These are phyloP conservation scores for Germaria angustata DNA, from an alignment of 2,888 invertebrate species.

Conservation along the genomic window DNA sequence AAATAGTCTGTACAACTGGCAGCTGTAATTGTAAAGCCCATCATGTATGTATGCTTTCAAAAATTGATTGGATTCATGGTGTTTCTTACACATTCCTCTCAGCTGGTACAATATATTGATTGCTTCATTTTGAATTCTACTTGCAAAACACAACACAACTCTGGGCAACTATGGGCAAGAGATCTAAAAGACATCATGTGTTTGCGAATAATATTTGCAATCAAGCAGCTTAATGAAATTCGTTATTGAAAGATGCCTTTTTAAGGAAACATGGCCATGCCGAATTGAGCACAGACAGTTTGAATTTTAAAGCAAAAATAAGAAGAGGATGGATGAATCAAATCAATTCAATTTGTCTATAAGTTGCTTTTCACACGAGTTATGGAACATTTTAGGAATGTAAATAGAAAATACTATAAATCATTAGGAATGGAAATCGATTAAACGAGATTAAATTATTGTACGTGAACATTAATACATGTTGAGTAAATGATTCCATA, in stretches of 20 bases:
- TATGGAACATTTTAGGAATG: background rate
- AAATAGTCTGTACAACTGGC: background rate
- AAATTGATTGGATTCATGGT: background rate
- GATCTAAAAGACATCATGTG: background rate
- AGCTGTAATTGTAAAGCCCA: background rate
- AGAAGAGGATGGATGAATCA: background rate
- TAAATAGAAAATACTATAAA: background rate
- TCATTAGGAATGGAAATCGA: background rate
- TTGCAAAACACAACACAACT: background rate
- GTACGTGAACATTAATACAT: too few relatives aligned
- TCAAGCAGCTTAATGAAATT: background rate
- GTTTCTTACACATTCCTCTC: too few relatives aligned
- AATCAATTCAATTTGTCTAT: background rate
- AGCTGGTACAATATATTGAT: constrained; percentile 23
- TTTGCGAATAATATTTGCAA: background rate
- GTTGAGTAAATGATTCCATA: too few relatives aligned
- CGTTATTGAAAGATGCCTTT: constrained; percentile 7
- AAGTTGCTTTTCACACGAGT: background rate
- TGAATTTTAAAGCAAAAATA: background rate
- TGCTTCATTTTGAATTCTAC: constrained; percentile 9
- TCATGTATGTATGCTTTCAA: background rate
- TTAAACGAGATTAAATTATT: too few relatives aligned
- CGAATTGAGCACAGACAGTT: background rate
- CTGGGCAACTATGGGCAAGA: constrained; percentile 3
- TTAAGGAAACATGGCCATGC: constrained; percentile 12